Percentiles rank a stretch among this genome's conserved stretches.
Conservation (phyloP, 1,140 invertebrate genomes). For the Drosophila nasuta region DNA sequence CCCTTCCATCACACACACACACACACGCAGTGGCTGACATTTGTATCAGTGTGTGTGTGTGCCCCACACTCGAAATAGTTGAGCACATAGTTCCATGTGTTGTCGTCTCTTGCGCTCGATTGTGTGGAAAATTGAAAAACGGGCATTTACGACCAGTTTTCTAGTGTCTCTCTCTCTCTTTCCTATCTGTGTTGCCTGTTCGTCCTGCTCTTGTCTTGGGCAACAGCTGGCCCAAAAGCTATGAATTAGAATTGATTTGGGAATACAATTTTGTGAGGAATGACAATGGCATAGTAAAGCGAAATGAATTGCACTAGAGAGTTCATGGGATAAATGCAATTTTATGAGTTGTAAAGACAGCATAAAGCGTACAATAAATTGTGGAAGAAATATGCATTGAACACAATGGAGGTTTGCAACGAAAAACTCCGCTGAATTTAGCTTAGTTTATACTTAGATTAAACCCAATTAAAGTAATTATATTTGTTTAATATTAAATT, state of each 20-base stretch:
- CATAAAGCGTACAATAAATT: constrained; percentile 1
- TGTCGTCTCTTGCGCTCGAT: constrained; percentile 64
- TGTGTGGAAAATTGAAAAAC: constrained; percentile 76
- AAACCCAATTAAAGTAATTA: no score
- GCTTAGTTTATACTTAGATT: no score
- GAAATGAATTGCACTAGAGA: constrained; percentile 22
- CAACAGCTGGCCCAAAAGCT: constrained; percentile 39
- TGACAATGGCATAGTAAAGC: not conserved
- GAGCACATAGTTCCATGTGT: constrained; percentile 67
- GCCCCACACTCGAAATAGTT: constrained; percentile 53
- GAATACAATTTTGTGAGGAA: constrained; percentile 8
- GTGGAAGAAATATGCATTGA: not conserved
- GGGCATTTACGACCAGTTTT: constrained; percentile 29
- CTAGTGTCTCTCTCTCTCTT: not conserved
- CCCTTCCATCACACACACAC: not conserved
- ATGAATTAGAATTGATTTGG: constrained; percentile 44
- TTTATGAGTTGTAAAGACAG: constrained; percentile 10
- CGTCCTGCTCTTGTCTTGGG: not conserved
- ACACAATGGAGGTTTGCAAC: not conserved
- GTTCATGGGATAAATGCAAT: constrained; percentile 12
- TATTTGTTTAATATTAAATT: no score
- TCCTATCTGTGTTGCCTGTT: not conserved
- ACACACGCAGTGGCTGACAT: not conserved
- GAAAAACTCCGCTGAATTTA: no score
- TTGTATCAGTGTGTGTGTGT: not conserved